A percentile compares a stretch with the other conserved stretches of the same genome.
phyloP scores from a whole-genome alignment of 2,888 invertebrate genomes.

The Cryptophagus acutangulus region DNA sequence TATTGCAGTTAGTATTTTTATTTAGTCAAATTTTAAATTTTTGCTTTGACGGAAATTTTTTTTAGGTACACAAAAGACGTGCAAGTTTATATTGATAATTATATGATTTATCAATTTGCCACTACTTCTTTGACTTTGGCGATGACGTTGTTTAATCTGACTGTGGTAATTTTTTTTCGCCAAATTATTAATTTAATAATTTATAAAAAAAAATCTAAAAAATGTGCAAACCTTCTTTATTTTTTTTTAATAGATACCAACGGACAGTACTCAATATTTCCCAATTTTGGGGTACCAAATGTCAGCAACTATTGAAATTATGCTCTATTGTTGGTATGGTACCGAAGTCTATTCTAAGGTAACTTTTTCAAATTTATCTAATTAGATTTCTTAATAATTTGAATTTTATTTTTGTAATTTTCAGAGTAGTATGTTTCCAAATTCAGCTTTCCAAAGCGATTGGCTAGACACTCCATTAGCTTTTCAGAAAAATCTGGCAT shows the following conservation, averaged over 20 bases:
- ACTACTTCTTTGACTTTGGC: not conserved
- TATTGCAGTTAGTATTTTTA: too few relatives aligned
- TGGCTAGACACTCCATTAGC: not conserved
- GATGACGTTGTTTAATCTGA: not conserved
- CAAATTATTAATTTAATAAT: too few relatives aligned
- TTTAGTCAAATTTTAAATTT: too few relatives aligned
- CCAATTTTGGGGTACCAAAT: not conserved
- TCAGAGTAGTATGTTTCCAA: too few relatives aligned
- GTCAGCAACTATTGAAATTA: not conserved
- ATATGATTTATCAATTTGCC: not conserved
- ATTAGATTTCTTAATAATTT: not conserved
- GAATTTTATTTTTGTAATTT: not conserved
- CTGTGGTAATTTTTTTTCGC: too few relatives aligned
- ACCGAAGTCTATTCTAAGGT: not conserved
- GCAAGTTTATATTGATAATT: not conserved
- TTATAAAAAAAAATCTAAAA: too few relatives aligned
- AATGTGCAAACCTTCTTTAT: too few relatives aligned
- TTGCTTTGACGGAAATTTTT: too few relatives aligned
- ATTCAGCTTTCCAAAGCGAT: not conserved
- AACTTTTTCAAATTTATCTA: not conserved
- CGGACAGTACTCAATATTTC: not conserved
- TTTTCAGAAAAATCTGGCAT: not conserved
- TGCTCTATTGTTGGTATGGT: constrained; percentile 1
- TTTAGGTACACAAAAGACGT: not conserved
- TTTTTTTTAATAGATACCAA: too few relatives aligned